Evolutionary conservation across 2,888 invertebrate species (phyloP).

Genomic region (Phymatocera aterrima): DNA sequence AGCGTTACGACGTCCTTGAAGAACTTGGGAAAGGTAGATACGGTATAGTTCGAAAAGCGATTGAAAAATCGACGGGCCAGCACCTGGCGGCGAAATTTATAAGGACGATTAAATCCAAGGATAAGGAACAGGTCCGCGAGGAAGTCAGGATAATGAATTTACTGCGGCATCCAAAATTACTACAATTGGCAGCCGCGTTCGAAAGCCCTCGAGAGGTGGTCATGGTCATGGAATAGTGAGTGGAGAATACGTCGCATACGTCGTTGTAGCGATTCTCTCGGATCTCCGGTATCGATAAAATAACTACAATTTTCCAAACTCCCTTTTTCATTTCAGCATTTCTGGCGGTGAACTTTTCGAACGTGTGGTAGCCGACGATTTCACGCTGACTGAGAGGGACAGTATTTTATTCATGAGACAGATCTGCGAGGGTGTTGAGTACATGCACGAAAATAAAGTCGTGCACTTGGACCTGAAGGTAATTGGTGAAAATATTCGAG

Average conservation of each 20-base stretch:
- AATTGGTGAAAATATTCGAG: constrained; percentile 49
- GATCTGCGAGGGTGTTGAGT: constrained; percentile 93
- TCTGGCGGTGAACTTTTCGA: constrained; percentile 96
- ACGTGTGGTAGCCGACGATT: constrained; percentile 93
- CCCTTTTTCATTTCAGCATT: constrained; percentile 79
- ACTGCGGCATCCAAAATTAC: constrained; percentile 88
- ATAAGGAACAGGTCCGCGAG: constrained; percentile 85
- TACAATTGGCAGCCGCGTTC: constrained; percentile 89
- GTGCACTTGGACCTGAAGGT: constrained; percentile 94
- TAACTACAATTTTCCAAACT: background rate
- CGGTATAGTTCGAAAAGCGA: constrained; percentile 83
- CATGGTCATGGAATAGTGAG: constrained; percentile 95
- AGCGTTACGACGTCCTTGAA: constrained; percentile 82
- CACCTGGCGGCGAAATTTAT: constrained; percentile 91
- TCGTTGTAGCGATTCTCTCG: background rate
- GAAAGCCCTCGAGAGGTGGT: constrained; percentile 86
- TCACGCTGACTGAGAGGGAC: constrained; percentile 89
- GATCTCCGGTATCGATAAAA: background rate
- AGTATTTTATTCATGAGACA: constrained; percentile 91
- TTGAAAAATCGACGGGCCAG: constrained; percentile 80
- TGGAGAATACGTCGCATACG: constrained; percentile 59
- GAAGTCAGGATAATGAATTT: constrained; percentile 93
- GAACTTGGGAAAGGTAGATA: constrained; percentile 87
- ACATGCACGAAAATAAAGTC: constrained; percentile 90
- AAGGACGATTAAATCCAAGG: constrained; percentile 83